Evolutionary conservation across 2,797 vertebrate genomes (phyloP), one percentile per base, ranked within the genome.

Genomic region (Acrocephalus scirpaceus): DNA sequence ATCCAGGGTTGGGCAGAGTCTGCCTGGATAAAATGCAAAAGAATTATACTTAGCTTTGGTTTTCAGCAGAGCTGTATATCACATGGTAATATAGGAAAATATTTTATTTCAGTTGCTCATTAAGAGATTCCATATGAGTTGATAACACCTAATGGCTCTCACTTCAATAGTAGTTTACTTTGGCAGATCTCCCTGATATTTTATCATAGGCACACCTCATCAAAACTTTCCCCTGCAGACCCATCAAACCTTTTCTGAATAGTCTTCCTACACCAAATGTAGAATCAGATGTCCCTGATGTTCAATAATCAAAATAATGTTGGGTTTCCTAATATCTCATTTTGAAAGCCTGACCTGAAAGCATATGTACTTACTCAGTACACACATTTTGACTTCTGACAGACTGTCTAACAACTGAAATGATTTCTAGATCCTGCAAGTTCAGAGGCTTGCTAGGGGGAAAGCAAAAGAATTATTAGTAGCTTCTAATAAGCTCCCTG

Each of bases 71-170:
- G 26, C 81, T 74, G 25, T 85, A 36, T 80, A 65, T 91, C 78
- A 92, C n/a, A 61, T 60, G 58, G 44, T 61, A 93, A 45, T 92
- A 48, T 10, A 72, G 38, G 11, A 71, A 83, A 94, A 86, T 93
- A 83, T 91, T 92, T 91, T 88, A 25, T 95, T 91, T 72, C 88
- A 78, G 62, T 75, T 88, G 82, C 19, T 94, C 69, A 90, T 44
- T 85, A 91, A 95, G 65, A 93, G 62, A 84, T 92, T 96, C 95
- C 92, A 96, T 91, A 96, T 93, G 95, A 96, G 47, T 73, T 88
- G 92, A 90, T 92, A 96, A 91, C 89, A 88, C 87, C 73, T 90
- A 92, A 93, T 81, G 82, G 54, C 78, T 93, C 57, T 92, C 54
- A 56, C 58, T 95, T 94, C 89, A 90, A 15, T 83, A 45, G 69